Percentiles rank a stretch among this genome's conserved stretches.
Evolutionary conservation across 2,113 vertebrate species (phyloP).

Genomic region (Sigmodon hispidus): DNA sequence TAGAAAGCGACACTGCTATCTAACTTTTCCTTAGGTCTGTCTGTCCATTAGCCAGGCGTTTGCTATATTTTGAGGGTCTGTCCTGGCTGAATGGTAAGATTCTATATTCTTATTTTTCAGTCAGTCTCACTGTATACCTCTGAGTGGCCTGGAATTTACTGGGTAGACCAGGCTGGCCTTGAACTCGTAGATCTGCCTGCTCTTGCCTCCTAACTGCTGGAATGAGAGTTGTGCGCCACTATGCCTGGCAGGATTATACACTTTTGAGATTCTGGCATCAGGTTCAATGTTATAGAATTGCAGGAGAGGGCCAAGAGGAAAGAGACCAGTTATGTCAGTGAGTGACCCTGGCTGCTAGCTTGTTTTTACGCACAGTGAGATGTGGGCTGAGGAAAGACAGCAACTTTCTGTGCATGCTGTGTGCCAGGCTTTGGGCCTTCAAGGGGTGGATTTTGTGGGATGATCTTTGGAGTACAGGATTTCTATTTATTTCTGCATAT

Average conservation of each 20-base stretch:
- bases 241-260: background rate
- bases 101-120: background rate
- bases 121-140: background rate
- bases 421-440: background rate
- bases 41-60: constrained; percentile 23
- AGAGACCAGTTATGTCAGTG: background rate
- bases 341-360: background rate
- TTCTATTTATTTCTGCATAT: background rate
- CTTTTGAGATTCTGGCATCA: background rate
- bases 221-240: background rate
- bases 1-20: background rate
- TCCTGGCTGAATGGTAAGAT: background rate
- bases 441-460: background rate
- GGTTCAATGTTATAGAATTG: background rate
- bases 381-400: background rate
- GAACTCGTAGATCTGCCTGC: background rate
- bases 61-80: constrained; percentile 18
- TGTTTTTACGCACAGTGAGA: background rate
- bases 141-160: background rate
- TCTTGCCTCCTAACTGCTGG: background rate
- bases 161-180: background rate
- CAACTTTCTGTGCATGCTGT: background rate
- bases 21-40: background rate
- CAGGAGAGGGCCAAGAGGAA: background rate
- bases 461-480: background rate